Evolutionary conservation across 2,113 vertebrate species (phyloP), one percentile per base, ranked within the genome.

Genomic region (Microcebus tavaratra): DNA sequence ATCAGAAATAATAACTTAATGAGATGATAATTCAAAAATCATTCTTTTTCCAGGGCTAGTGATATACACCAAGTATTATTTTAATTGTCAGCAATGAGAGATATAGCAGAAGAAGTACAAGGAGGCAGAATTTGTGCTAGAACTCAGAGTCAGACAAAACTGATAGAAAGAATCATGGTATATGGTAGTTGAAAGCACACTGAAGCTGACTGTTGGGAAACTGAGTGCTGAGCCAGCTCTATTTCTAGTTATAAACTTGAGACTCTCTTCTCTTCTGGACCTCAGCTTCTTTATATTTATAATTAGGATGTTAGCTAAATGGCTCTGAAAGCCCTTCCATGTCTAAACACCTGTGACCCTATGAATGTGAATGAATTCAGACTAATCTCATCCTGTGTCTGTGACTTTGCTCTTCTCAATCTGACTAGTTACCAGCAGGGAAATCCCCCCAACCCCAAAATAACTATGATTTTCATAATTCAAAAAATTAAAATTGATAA

Each of bases 361-460:
- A 6, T 20, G 25, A 34, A 15, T 73, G 13, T 48, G 57, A 87
- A 63, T 94, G 65, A 96, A 88, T 34, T 68, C 55, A 95, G 29
- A 68, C 34, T 50, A 86, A 85, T 39, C 55, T 79, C 84, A 73
- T 55, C 39, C 79, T 86, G 67, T 57, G 34, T 92, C 21, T 90
- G n/a, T 63, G 15, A 70, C 55, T 45, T 70, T 1, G 3, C 31
- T 61, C 36, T 79, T 96, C 63, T 94, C 75, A 45, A 1, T 89
- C 42, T 97, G 84, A 96, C 55, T 87, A 42, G 21, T 36, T 79
- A 65, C 50, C n/a, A 75, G 31, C n/a, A 63, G 63, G 81, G 93
- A 92, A 96, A 93, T 94, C 61, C 72, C 91, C 80, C 89, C 61
- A 82, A 78, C 42, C 80, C 15, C 17, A 72, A 97, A 96, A 94